phyloP scores from a whole-genome alignment of 2,113 vertebrate species.

The Symphodus melops region DNA sequence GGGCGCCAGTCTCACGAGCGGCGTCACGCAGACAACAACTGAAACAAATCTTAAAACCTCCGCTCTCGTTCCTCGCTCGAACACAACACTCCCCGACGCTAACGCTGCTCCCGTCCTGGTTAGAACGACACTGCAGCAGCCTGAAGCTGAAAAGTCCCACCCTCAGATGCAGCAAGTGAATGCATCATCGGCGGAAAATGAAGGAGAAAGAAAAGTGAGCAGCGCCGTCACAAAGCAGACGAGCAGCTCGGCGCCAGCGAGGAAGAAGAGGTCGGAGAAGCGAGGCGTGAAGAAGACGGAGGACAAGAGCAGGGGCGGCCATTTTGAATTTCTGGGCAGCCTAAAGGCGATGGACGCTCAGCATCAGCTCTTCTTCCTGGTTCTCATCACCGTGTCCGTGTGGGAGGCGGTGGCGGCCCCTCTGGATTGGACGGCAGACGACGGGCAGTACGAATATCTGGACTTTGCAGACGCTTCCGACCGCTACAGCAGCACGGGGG shows the following conservation, averaged over 20 bases:
- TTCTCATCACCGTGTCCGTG: slow-evolving; percentile 76
- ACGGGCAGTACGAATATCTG: slow-evolving; percentile 90
- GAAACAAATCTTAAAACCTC: not conserved
- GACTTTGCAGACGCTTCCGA: slow-evolving; percentile 90
- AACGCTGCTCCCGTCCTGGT: not conserved
- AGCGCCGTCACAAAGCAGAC: not conserved
- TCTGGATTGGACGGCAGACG: slow-evolving; percentile 84
- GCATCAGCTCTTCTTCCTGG: slow-evolving; percentile 84
- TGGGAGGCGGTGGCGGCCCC: slow-evolving; percentile 85
- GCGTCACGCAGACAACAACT: not conserved
- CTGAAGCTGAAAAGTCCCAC: not conserved
- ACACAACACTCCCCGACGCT: not conserved
- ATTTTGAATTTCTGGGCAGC: slow-evolving; percentile 65
- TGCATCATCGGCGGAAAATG: not conserved
- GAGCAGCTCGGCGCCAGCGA: not conserved
- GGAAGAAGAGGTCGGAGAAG: slow-evolving; percentile 42
- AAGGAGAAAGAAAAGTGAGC: not conserved
- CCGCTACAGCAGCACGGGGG: slow-evolving; percentile 73
- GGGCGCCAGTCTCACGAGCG: not conserved
- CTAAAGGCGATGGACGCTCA: slow-evolving; percentile 76
- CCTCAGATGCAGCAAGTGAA: not conserved
- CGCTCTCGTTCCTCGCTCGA: not conserved
- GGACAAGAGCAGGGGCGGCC: not conserved
- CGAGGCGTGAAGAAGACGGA: not conserved
- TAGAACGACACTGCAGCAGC: not conserved